Evolutionary conservation across 2,113 vertebrate genomes (phyloP), one percentile per base, ranked within the genome.

Genomic region (Miniopterus natalensis): DNA sequence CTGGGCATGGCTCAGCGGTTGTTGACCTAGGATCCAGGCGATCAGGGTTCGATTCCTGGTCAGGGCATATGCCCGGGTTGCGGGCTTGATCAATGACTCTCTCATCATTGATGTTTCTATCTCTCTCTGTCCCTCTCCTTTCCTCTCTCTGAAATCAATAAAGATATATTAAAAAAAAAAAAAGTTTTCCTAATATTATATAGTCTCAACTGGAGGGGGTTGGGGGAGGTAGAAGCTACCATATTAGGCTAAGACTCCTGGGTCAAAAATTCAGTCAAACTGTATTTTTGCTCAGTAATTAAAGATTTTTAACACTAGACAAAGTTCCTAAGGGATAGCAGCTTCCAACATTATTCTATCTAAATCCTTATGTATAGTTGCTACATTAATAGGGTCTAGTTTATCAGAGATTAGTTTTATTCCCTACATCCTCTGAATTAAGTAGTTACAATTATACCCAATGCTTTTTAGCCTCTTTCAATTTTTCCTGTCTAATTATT

Each of bases 401-500:
- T 88, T 71, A 79, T 80, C 40, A 31, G 49, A 90, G 23, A 88
- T 80, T 29, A 15, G n/a, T 71, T 79, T 88, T 79, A 77, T 59
- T 88, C 47, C 27, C 31, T 45, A 27, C 15, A 78, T 73, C 88
- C 13, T 9, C 57, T 51, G 27, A 91, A 93, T 81, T 77, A 77
- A 63, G 31, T 11, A 25, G 13, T 42, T 88, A 77, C n/a, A 55
- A 25, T 11, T 53, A 71, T 57, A 84, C 8, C 85, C 49, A 90
- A 81, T 27, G 84, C 45, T 40, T 90, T 49, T 84, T 55, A 66
- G 81, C 10, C 8, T 68, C 25, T 81, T 84, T 70, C 29, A n/a
- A 77, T 78, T 94, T 89, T 83, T 95, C 79, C 59, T 78, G 25
- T 68, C 59, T 77, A 91, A 95, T 88, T 77, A 70, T 7, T n/a